Evolutionary conservation across 2,797 vertebrate species (phyloP), one percentile per base, ranked within the genome.

Genomic region (Gastrophryne carolinensis): DNA sequence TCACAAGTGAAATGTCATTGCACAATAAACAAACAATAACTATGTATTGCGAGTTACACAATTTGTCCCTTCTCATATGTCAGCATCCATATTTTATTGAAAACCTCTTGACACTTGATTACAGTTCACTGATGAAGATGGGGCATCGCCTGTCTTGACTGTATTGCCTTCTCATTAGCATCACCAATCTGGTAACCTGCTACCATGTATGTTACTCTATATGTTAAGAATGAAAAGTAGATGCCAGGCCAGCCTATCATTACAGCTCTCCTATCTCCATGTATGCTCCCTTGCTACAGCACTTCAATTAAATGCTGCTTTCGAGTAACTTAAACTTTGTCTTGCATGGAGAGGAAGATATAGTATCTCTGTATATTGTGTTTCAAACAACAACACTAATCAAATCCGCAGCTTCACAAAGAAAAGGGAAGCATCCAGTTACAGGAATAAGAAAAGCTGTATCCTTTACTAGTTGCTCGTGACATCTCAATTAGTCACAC

Each of bases 251-350:
- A 60, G 60, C 61, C 68, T 78, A 78, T 78, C 75, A 78, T 65
- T 74, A 78, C 72, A 71, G 53, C 13, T 80, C 35, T 60, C 29
- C 61, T 68, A 60, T 58, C 64, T 66, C 54, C 52, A 12, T 72
- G 47, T 60, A 44, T 67, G 60, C 58, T 61, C 47, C 35, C 47
- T 56, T 47, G 49, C 37, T 34, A 50, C 35, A 67, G 9, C 30
- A 67, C 44, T 63, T 75, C 76, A 75, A 80, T 68, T 75, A 80
- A 75, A 80, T 75, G 53, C 63, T 66, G 74, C 62, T 75, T 75
- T 75, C 68, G 47, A 80, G 72, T 80, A 78, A 80, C 67, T 76
- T 69, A 74, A 79, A 74, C 71, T 75, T 67, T 71, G 79, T 61
- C 74, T 77, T 80, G 74, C 74, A 70, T 65, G 64, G 49, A 64